phyloP scores from a whole-genome alignment of 2,888 invertebrate species.

The Trichopoda pennipes region DNA sequence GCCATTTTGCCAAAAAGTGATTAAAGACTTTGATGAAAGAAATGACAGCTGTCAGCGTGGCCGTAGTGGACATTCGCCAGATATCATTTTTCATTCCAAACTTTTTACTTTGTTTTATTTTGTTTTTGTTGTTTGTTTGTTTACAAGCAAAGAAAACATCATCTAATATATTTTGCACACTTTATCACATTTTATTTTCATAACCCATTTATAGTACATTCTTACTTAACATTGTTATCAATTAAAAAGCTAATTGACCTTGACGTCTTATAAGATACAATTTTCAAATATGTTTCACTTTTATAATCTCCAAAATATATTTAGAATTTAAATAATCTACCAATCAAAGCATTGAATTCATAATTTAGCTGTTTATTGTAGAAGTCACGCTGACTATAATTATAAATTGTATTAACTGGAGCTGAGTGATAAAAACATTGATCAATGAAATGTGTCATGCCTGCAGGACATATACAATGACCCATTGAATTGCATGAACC shows the following conservation, averaged over 20 bases:
- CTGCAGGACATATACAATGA: constrained; percentile 73
- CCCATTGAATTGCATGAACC: constrained; percentile 74
- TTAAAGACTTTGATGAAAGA: too few relatives aligned
- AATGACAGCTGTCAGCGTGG: too few relatives aligned
- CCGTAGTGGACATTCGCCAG: too few relatives aligned
- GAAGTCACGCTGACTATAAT: constrained; percentile 66
- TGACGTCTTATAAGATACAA: too few relatives aligned
- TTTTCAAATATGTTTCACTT: not conserved
- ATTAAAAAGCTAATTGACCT: not conserved
- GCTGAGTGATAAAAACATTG: constrained; percentile 71
- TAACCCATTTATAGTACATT: not conserved
- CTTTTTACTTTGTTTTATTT: too few relatives aligned
- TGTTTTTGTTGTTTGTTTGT: too few relatives aligned
- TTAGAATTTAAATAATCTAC: constrained; percentile 71
- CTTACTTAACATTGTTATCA: constrained; percentile 1
- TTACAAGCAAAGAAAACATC: too few relatives aligned
- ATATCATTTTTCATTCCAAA: too few relatives aligned
- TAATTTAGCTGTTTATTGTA: constrained; percentile 72
- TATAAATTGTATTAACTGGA: constrained; percentile 68
- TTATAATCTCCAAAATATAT: not conserved
- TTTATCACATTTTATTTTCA: not conserved
- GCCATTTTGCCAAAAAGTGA: too few relatives aligned
- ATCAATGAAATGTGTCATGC: constrained; percentile 74
- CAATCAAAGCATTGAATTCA: constrained; percentile 76
- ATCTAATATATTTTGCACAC: not conserved